phyloP scores from a whole-genome alignment of 1,140 invertebrate species.

The Cheumatopsyche charites region DNA sequence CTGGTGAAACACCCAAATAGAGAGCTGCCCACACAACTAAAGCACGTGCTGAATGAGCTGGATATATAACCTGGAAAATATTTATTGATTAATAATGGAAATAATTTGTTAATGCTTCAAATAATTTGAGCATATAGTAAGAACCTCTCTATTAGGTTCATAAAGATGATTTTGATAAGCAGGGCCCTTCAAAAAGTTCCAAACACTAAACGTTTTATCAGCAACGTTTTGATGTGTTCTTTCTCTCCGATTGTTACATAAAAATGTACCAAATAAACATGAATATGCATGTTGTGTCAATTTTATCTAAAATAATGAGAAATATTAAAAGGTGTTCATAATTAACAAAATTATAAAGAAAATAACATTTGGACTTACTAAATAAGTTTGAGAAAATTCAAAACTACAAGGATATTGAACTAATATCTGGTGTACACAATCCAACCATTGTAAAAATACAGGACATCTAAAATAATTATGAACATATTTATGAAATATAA shows the following conservation, averaged over 20 bases:
- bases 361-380: conserved; percentile 68
- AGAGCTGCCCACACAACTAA: conserved; percentile 85
- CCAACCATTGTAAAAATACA: conserved; percentile 97
- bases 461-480: conserved; percentile 79
- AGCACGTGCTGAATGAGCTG: conserved; percentile 81
- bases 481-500: no score
- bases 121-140: neutral
- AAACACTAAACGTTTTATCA: conserved; percentile 83
- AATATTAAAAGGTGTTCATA: conserved; percentile 11
- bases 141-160: conserved; percentile 61
- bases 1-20: conserved; percentile 69
- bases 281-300: conserved; percentile 94
- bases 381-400: conserved; percentile 91
- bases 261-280: conserved; percentile 95
- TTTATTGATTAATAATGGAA: conserved; percentile 28
- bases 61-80: conserved; percentile 77
- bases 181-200: conserved; percentile 80
- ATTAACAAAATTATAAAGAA: no score
- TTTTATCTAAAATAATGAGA: conserved; percentile 75
- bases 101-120: neutral
- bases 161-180: conserved; percentile 90
- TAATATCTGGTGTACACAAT: conserved; percentile 93
- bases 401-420: conserved; percentile 91
- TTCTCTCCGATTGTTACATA: conserved; percentile 88
- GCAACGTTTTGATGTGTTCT: conserved; percentile 70